A percentile compares a stretch with the other conserved stretches of the same genome.
Conservation (phyloP, 2,888 invertebrate species). For the Sussaba pulchella region DNA sequence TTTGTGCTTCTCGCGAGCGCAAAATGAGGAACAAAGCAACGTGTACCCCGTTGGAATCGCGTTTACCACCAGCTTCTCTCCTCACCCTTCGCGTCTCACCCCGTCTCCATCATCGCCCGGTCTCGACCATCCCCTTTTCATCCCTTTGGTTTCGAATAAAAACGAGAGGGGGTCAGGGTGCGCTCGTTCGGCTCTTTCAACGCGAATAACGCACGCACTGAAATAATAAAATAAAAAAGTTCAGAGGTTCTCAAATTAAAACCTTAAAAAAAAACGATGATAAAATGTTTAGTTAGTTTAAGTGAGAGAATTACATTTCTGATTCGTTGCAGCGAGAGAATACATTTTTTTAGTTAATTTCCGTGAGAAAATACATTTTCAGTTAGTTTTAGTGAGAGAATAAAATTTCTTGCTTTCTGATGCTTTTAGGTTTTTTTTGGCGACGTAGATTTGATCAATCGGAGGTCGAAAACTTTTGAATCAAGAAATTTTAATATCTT, state of each 20-base stretch:
- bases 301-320: too few relatives aligned
- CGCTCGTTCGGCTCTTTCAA: constrained; percentile 10
- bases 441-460: too few relatives aligned
- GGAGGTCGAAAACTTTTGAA: too few relatives aligned
- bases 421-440: too few relatives aligned
- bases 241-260: constrained; percentile 42
- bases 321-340: too few relatives aligned
- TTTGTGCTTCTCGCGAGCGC: constrained; percentile 32
- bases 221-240: constrained; percentile 17
- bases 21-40: constrained; percentile 59
- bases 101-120: background rate
- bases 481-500: too few relatives aligned
- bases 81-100: background rate
- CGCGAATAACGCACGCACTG: constrained; percentile 10
- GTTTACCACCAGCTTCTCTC: constrained; percentile 45
- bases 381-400: too few relatives aligned
- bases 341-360: too few relatives aligned
- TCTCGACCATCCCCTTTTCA: constrained; percentile 41
- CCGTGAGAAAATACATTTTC: too few relatives aligned
- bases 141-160: constrained; percentile 30
- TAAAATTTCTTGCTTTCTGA: too few relatives aligned
- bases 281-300: too few relatives aligned
- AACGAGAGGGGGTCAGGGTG: constrained; percentile 15
- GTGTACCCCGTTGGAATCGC: constrained; percentile 65
- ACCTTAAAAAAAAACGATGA: background rate